A percentile compares a stretch with the other conserved stretches of the same genome.
Conservation (phyloP, 2,113 vertebrate genomes). For the Thamnaconus septentrionalis region DNA sequence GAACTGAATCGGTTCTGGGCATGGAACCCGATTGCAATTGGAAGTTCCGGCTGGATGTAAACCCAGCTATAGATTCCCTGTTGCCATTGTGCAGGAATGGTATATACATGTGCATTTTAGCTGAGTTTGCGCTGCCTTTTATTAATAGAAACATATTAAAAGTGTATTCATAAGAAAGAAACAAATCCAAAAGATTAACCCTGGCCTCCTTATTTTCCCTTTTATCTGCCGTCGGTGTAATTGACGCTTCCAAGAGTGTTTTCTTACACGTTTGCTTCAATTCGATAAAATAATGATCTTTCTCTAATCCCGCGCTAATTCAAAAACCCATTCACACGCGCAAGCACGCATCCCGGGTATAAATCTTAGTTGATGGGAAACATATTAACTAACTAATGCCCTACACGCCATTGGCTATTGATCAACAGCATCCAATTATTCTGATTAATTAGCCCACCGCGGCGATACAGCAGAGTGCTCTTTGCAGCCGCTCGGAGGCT, state of each 20-base stretch:
- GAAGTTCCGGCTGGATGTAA: too few relatives aligned
- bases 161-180: neutral
- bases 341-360: neutral
- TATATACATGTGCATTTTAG: too few relatives aligned
- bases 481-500: slow-evolving; percentile 14
- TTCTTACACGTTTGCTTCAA: slow-evolving; percentile 1
- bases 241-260: slow-evolving; percentile 9
- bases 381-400: slow-evolving; percentile 36
- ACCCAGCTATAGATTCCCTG: too few relatives aligned
- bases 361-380: slow-evolving; percentile 14
- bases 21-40: too few relatives aligned
- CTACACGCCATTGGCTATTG: slow-evolving; percentile 42
- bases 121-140: neutral
- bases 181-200: neutral
- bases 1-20: too few relatives aligned
- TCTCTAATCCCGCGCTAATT: slow-evolving; percentile 23
- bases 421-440: slow-evolving; percentile 51
- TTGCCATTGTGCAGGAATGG: too few relatives aligned
- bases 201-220: neutral
- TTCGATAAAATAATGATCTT: neutral
- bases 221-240: neutral
- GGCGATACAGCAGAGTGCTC: slow-evolving; percentile 22
- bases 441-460: slow-evolving; percentile 44
- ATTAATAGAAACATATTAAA: neutral
- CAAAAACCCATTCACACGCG: neutral